Evolutionary conservation across 2,113 vertebrate genomes (phyloP).

Genomic region (Scophthalmus maximus): DNA sequence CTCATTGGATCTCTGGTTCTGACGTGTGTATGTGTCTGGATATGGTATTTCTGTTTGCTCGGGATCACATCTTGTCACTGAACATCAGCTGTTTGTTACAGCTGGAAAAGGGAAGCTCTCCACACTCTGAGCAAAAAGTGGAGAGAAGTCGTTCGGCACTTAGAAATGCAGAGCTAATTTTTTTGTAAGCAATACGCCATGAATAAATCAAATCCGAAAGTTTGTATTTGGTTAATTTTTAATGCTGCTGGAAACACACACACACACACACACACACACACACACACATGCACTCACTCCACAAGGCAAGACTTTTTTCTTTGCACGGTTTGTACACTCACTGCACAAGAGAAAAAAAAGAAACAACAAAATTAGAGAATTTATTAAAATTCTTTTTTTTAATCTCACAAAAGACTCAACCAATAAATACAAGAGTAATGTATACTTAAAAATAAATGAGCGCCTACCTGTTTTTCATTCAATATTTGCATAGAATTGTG

Average conservation of each 20-base stretch:
- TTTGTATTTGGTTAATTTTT: slow-evolving; percentile 20
- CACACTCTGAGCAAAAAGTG: slow-evolving; percentile 2
- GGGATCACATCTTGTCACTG: not conserved
- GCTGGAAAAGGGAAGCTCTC: not conserved
- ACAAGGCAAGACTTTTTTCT: slow-evolving; percentile 2
- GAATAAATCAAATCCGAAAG: slow-evolving; percentile 21
- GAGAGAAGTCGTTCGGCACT: not conserved
- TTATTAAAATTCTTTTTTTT: no score
- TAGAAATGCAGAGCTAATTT: not conserved
- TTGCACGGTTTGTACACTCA: not conserved
- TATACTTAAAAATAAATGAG: no score
- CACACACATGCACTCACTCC: not conserved
- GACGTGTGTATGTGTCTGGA: slow-evolving; percentile 1
- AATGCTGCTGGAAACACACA: slow-evolving; percentile 1
- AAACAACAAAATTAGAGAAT: no score
- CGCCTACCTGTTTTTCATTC: no score
- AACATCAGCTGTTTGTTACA: slow-evolving; percentile 14
- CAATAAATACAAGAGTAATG: no score
- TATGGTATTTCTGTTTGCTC: not conserved
- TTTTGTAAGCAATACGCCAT: slow-evolving; percentile 4
- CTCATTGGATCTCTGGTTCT: slow-evolving; percentile 26
- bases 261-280: not conserved
- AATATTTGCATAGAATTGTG: not conserved
- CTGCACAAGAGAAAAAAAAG: slow-evolving; percentile 38
- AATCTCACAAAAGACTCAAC: no score